phyloP scores from a whole-genome alignment of 2,113 vertebrate genomes.

The Sus scrofa region T2T-Sscrofa CM000818.6:72079001-72079500 shows the following conservation, averaged over 20 bases:
- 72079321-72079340: background rate
- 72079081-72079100: background rate
- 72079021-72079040: no score
- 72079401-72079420: background rate
- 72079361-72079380: background rate
- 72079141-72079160: background rate
- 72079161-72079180: background rate
- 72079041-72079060: background rate
- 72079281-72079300: background rate
- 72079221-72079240: slow-evolving; percentile 48
- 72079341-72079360: background rate
- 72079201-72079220: no score
- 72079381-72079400: background rate
- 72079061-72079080: background rate
- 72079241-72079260: background rate
- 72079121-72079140: background rate
- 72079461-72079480: no score
- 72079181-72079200: background rate
- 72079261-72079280: slow-evolving; percentile 8
- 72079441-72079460: slow-evolving; percentile 45
- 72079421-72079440: slow-evolving; percentile 40
- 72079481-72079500: no score
- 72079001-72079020: no score
- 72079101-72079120: background rate
- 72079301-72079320: background rate